Percentiles rank a stretch among this genome's conserved stretches.
phyloP scores from a whole-genome alignment of 2,797 vertebrate genomes.

The Alectoris magna region DNA sequence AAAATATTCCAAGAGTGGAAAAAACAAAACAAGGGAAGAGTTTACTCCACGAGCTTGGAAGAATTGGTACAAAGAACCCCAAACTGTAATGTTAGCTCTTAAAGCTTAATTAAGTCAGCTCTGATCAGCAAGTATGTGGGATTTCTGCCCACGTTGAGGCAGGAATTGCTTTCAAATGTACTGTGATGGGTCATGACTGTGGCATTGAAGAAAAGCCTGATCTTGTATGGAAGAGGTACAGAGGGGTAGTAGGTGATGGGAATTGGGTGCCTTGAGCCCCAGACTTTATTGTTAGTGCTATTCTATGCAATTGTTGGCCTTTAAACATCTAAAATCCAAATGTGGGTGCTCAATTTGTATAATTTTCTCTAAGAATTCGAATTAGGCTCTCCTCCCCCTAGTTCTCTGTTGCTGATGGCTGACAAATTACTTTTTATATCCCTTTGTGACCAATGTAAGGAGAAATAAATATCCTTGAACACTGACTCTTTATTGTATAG shows the following conservation, averaged over 20 bases:
- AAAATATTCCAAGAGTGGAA: background rate
- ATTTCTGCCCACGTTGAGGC: background rate
- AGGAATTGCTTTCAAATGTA: background rate
- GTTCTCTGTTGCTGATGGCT: background rate
- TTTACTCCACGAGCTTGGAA: background rate
- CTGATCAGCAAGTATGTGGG: background rate
- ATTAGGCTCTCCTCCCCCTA: background rate
- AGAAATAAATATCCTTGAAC: conserved; percentile 7
- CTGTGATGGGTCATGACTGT: background rate
- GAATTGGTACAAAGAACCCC: background rate
- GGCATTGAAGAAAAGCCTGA: background rate
- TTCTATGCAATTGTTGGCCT: background rate
- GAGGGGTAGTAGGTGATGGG: background rate
- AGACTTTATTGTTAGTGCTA: background rate
- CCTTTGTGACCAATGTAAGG: background rate
- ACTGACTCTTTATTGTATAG: background rate
- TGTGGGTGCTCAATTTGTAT: background rate
- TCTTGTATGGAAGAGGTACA: background rate
- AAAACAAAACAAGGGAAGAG: background rate
- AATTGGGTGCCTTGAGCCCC: background rate
- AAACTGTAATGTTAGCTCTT: background rate
- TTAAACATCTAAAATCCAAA: background rate
- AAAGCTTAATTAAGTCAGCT: background rate
- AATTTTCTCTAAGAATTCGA: background rate
- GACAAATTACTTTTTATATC: background rate